phyloP scores from a whole-genome alignment of 2,113 vertebrate genomes.

The Eubucco bourcierii region DNA sequence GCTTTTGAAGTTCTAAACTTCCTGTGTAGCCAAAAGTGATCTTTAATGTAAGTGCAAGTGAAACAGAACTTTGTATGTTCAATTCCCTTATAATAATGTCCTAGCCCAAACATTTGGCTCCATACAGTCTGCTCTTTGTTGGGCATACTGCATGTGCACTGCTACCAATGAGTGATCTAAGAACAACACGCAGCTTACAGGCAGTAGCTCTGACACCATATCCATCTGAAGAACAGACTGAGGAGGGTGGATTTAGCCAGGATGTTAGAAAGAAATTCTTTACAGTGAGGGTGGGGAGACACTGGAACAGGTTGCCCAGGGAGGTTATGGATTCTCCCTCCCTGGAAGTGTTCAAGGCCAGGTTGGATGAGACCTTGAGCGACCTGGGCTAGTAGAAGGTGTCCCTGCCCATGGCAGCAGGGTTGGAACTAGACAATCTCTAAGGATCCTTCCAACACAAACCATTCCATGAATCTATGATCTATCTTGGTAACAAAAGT shows the following conservation, averaged over 20 bases:
- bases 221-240: background rate
- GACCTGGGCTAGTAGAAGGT: no score
- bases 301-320: no score
- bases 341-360: no score
- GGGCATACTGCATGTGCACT: rapidly evolving
- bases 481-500: background rate
- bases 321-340: no score
- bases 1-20: background rate
- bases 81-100: background rate
- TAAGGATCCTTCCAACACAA: no score
- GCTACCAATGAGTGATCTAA: rapidly evolving
- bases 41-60: background rate
- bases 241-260: no score
- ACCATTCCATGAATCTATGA: background rate
- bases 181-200: background rate
- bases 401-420: no score
- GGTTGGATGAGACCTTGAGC: no score
- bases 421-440: no score
- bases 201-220: rapidly evolving
- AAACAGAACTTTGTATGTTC: background rate
- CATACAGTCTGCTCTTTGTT: background rate
- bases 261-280: no score
- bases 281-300: no score
- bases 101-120: background rate
- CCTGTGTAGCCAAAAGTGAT: background rate